Evolutionary conservation across 2,888 invertebrate species (phyloP).

Genomic region (Trichacis sp.): DNA sequence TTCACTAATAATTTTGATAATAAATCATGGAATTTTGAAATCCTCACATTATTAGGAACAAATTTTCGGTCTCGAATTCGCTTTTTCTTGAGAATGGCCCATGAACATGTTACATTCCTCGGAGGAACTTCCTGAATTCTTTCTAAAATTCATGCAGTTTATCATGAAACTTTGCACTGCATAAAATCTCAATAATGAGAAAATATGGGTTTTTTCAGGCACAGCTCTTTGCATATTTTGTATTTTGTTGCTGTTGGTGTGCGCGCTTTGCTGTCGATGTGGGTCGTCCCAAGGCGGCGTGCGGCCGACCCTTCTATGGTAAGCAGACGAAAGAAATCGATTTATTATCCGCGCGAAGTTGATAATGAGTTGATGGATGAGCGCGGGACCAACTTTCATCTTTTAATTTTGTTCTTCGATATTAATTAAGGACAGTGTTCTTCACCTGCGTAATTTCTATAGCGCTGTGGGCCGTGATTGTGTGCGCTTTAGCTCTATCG

Average conservation of each 20-base stretch:
- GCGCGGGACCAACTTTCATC: background rate
- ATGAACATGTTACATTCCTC: too few relatives aligned
- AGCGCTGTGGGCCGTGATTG: constrained; percentile 74
- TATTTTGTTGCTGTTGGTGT: constrained; percentile 57
- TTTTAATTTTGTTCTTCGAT: background rate
- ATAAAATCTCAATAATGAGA: too few relatives aligned
- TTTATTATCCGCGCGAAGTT: background rate
- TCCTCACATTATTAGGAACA: too few relatives aligned
- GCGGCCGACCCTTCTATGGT: constrained; percentile 61
- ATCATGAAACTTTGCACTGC: too few relatives aligned
- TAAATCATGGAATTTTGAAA: too few relatives aligned
- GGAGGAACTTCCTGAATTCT: too few relatives aligned
- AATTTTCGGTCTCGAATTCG: too few relatives aligned
- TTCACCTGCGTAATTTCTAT: constrained; percentile 74
- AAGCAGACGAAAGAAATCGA: constrained; percentile 26
- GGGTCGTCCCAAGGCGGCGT: constrained; percentile 55
- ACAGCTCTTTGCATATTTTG: constrained; percentile 53
- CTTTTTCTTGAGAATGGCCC: too few relatives aligned
- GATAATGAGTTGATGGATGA: background rate
- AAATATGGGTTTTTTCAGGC: constrained; percentile 52
- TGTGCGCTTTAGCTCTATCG: constrained; percentile 73
- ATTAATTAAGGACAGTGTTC: constrained; percentile 60
- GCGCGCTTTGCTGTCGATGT: constrained; percentile 60
- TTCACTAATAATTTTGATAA: too few relatives aligned
- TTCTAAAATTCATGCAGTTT: too few relatives aligned